Conservation (phyloP, 2,113 vertebrate species). For the Oryzias melastigma region DNA sequence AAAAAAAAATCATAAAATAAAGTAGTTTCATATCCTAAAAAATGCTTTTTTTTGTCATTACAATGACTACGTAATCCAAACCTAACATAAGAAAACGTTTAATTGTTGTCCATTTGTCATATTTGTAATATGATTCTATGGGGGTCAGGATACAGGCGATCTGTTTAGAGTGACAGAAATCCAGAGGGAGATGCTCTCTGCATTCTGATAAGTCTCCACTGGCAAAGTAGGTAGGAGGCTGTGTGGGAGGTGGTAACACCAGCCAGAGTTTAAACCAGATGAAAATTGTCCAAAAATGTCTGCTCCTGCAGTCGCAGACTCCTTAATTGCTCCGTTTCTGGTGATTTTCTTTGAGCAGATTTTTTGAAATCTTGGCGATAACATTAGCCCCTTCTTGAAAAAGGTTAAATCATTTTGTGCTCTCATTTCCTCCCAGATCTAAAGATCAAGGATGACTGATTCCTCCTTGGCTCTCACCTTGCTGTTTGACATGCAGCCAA, state of each 20-base stretch:
- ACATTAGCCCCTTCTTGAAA: conserved; percentile 4
- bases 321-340: conserved; percentile 9
- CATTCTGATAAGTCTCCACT: conserved; percentile 55
- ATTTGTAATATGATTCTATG: conserved; percentile 25
- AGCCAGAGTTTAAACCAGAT: conserved; percentile 27
- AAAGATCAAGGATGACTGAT: conserved; percentile 41
- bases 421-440: conserved; percentile 15
- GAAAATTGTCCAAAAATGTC: conserved; percentile 20
- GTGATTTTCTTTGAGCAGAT: not conserved
- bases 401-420: conserved; percentile 26
- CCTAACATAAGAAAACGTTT: conserved; percentile 54
- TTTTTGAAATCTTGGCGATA: conserved; percentile 2
- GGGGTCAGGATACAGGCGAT: conserved; percentile 41
- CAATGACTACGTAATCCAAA: conserved; percentile 42
- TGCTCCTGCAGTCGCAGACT: conserved; percentile 2
- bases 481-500: conserved; percentile 42
- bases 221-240: conserved; percentile 16
- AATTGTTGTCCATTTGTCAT: conserved; percentile 58
- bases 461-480: conserved; percentile 47
- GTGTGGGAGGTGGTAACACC: conserved; percentile 17
- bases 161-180: conserved; percentile 47
- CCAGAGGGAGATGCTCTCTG: conserved; percentile 35
- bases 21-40: conserved; percentile 27
- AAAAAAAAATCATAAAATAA: conserved; percentile 23
- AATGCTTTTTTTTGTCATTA: conserved; percentile 51